These are phyloP conservation scores for Apodemus agrarius DNA, from an alignment of 2,797 vertebrate genomes.

Conservation along the genomic window DNA sequence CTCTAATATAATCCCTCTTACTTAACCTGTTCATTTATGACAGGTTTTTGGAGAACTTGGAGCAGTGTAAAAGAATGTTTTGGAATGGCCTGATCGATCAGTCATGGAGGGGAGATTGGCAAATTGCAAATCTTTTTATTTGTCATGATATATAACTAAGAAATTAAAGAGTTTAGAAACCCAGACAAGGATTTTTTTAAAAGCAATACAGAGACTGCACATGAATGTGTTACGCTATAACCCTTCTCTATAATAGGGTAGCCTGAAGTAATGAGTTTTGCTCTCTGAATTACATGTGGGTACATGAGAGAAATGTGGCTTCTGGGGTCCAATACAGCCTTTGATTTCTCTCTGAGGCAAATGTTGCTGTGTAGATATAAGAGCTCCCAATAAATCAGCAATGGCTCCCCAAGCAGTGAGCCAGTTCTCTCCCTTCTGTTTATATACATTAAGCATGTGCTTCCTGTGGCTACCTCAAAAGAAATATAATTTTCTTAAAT, in stretches of 20 bases:
- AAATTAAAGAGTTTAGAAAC: not conserved
- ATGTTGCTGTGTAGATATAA: not conserved
- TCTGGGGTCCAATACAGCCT: not conserved
- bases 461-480: conserved; percentile 77
- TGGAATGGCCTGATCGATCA: not conserved
- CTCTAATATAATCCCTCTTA: conserved; percentile 19
- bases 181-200: not conserved
- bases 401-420: not conserved
- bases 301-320: not conserved
- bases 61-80: not conserved
- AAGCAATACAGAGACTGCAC: not conserved
- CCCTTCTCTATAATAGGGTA: not conserved
- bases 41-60: not conserved
- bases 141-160: conserved; percentile 12
- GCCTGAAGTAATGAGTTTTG: not conserved
- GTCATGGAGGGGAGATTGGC: not conserved
- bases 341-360: conserved; percentile 47
- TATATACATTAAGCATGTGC: conserved; percentile 63
- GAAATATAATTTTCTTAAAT: conserved; percentile 74
- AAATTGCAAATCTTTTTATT: conserved; percentile 12
- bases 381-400: conserved; percentile 62
- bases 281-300: not conserved
- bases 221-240: not conserved
- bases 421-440: not conserved
- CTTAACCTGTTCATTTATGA: conserved; percentile 22